Evolutionary conservation across 2,797 vertebrate genomes (phyloP).

Genomic region (Caiman crocodilus): DNA sequence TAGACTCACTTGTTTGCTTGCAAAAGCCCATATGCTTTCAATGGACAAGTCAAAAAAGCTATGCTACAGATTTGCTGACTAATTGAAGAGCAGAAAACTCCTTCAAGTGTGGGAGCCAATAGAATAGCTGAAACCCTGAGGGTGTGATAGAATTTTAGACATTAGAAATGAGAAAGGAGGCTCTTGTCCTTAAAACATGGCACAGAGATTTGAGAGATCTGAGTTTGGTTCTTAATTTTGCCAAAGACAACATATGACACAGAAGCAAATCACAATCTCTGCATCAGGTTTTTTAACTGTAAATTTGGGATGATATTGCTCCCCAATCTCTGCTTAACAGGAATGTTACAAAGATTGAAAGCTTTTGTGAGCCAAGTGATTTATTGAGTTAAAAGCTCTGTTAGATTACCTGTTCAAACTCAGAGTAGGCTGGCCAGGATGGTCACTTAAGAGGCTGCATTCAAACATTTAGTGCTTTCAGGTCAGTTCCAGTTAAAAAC

Average conservation of each 20-base stretch:
- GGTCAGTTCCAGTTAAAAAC: background rate
- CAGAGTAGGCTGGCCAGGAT: background rate
- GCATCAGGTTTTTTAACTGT: conserved; percentile 25
- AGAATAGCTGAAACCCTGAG: conserved; percentile 42
- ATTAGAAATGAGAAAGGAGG: conserved; percentile 7
- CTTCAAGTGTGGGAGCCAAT: conserved; percentile 65
- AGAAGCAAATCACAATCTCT: conserved; percentile 12
- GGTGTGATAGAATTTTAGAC: conserved; percentile 35
- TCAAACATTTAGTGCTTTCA: background rate
- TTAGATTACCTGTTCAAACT: background rate
- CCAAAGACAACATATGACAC: background rate
- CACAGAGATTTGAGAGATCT: background rate
- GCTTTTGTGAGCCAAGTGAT: conserved; percentile 1
- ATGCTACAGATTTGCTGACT: background rate
- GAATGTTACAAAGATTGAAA: background rate
- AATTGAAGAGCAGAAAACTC: conserved; percentile 63
- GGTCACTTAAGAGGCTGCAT: background rate
- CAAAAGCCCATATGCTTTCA: conserved; percentile 68
- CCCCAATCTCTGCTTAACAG: conserved; percentile 31
- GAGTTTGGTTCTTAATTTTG: conserved; percentile 9
- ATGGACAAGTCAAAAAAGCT: conserved; percentile 63
- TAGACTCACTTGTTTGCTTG: conserved; percentile 47
- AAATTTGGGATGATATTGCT: background rate
- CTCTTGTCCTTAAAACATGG: background rate
- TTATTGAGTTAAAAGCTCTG: background rate